Conservation (phyloP, 64 coral and sea anemone genomes). For the Anthopleura sola region DNA sequence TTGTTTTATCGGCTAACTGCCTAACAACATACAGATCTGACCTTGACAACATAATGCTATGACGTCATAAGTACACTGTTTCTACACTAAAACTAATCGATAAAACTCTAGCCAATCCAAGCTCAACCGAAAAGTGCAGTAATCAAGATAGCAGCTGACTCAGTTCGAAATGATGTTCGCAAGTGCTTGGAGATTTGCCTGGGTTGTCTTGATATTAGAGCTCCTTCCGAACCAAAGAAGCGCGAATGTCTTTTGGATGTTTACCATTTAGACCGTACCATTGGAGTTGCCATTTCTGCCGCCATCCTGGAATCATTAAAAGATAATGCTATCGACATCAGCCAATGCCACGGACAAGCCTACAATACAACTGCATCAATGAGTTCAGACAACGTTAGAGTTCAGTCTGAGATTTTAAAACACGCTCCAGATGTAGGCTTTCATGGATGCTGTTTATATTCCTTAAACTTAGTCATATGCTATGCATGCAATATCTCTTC, state of each 20-base stretch:
- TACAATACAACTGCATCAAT: conserved; percentile 67
- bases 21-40: not conserved
- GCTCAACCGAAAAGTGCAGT: conserved; percentile 28
- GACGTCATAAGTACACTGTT: conserved; percentile 9
- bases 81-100: not conserved
- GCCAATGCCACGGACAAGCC: conserved; percentile 63
- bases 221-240: not conserved
- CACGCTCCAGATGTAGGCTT: no score
- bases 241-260: not conserved
- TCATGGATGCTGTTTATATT: not conserved
- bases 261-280: not conserved
- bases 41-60: conserved; percentile 28
- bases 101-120: conserved; percentile 26
- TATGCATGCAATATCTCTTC: not conserved
- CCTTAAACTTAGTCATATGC: not conserved
- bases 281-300: not conserved
- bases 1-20: no score
- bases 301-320: not conserved
- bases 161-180: no score
- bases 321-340: conserved; percentile 53
- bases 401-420: not conserved
- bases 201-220: not conserved
- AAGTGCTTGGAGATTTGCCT: no score
- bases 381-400: conserved; percentile 58
- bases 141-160: no score